Evolutionary conservation across 2,888 invertebrate species (phyloP), one percentile per base, ranked within the genome.

Genomic region (Acanthosepion esculentum): DNA sequence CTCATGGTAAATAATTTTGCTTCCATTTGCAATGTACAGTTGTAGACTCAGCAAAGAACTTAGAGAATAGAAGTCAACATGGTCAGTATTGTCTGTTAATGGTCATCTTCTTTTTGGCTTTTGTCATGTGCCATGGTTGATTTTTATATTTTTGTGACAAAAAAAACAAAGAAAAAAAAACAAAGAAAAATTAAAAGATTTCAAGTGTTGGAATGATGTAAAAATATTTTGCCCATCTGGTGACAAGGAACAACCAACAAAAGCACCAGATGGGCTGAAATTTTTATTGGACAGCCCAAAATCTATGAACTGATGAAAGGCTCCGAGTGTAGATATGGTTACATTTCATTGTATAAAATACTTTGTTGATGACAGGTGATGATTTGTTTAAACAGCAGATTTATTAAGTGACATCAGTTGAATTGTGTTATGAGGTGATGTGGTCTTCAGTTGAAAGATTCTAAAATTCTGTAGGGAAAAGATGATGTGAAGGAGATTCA

Each of bases 21-120:
- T 78, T 78, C 78, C 78, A 78, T 78, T 78, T 78, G 78, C 15
- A 33, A 33, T 78, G 78, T 78, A 78, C n/a, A 78, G n/a, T n/a
- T 78, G 78, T 78, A 78, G 78, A 78, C 78, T 78, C n/a, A 3
- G n/a, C n/a, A 33, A n/a, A 78, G 2, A 33, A 15, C n/a, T 78
- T 78, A 78, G 78, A 78, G 78, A 78, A 10, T 78, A 78, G n/a
- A 78, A 78, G n/a, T 78, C n/a, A 78, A 78, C 78, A 78, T 78
- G 78, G 78, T 78, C 78, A 78, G 78, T 78, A 78, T 15, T 33
- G 78, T 78, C 78, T 78, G 78, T 78, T 78, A n/a, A 78, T 78
- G 78, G 78, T 78, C 78, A 78, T 78, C 78, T 78, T 78, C 78
- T 78, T 78, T 78, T 78, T 78, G 78, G 78, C 78, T 78, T 78